phyloP scores from a whole-genome alignment of 2,888 invertebrate genomes.

The Polyploca ridens region DNA sequence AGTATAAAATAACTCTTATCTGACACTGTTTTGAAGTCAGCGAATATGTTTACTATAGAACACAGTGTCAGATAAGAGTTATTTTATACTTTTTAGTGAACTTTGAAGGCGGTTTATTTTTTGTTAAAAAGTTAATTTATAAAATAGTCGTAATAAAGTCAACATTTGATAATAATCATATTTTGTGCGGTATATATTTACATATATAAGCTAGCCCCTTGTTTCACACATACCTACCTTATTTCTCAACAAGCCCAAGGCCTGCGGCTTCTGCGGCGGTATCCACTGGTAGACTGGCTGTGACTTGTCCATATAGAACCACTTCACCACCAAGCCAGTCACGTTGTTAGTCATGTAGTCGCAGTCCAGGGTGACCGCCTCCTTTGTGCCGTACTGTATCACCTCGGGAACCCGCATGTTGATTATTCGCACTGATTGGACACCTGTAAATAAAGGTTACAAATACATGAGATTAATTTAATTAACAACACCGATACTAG shows the following conservation, averaged over 20 bases:
- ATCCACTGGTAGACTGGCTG: constrained; percentile 93
- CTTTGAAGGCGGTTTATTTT: no score
- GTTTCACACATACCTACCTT: constrained; percentile 50
- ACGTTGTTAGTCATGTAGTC: constrained; percentile 87
- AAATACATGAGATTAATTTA: no score
- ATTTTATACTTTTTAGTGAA: no score
- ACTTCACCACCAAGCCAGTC: constrained; percentile 89
- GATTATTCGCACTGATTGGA: constrained; percentile 84
- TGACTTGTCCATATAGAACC: constrained; percentile 88
- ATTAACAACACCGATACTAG: no score
- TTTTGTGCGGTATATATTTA: no score
- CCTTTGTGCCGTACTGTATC: constrained; percentile 83
- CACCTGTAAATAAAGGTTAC: constrained; percentile 67
- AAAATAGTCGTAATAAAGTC: no score
- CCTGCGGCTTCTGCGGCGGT: constrained; percentile 87
- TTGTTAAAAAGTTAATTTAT: no score
- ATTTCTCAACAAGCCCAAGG: constrained; percentile 80
- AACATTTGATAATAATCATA: not conserved
- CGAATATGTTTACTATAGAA: no score
- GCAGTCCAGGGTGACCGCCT: constrained; percentile 88
- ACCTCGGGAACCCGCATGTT: constrained; percentile 85
- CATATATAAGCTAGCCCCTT: not conserved
- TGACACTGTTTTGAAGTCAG: no score
- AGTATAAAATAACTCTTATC: no score
- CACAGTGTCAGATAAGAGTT: no score